phyloP scores from a whole-genome alignment of 2,797 vertebrate genomes.

The Galagoides demidoff region DNA sequence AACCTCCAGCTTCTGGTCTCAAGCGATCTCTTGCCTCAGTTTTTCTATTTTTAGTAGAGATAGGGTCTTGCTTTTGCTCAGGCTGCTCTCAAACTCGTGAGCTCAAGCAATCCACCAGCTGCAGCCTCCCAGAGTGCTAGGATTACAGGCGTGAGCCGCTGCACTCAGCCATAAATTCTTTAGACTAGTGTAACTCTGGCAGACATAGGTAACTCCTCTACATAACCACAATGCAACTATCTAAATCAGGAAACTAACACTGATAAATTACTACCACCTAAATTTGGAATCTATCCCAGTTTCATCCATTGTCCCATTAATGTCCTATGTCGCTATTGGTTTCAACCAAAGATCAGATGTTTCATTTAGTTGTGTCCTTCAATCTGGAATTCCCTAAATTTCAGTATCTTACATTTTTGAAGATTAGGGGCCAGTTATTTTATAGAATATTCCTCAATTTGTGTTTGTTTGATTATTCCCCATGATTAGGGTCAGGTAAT shows the following conservation, averaged over 20 bases:
- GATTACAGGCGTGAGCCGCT: too few species aligned
- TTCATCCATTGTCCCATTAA: not conserved
- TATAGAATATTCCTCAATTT: not conserved
- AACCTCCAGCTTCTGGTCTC: too few species aligned
- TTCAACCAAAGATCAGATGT: not conserved
- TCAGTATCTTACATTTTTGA: not conserved
- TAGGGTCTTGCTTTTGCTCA: too few species aligned
- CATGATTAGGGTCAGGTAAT: conserved; percentile 7
- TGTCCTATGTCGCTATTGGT: not conserved
- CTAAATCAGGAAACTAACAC: not conserved
- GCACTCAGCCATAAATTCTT: too few species aligned
- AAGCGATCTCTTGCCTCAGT: too few species aligned
- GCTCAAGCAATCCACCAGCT: too few species aligned
- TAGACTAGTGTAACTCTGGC: not conserved
- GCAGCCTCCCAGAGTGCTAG: too few species aligned
- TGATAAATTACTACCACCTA: not conserved
- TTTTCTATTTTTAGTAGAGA: too few species aligned
- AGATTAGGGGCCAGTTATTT: conserved; percentile 1
- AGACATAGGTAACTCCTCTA: conserved; percentile 7
- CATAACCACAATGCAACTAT: not conserved
- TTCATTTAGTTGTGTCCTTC: conserved; percentile 5
- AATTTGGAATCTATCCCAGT: not conserved
- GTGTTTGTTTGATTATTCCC: conserved; percentile 7
- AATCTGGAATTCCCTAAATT: conserved; percentile 31
- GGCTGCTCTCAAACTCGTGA: too few species aligned